Percentiles rank a stretch among this genome's conserved stretches.
These are phyloP conservation scores for Xiphophorus hellerii DNA, from an alignment of 2,113 vertebrate species.

Conservation along the genomic window DNA sequence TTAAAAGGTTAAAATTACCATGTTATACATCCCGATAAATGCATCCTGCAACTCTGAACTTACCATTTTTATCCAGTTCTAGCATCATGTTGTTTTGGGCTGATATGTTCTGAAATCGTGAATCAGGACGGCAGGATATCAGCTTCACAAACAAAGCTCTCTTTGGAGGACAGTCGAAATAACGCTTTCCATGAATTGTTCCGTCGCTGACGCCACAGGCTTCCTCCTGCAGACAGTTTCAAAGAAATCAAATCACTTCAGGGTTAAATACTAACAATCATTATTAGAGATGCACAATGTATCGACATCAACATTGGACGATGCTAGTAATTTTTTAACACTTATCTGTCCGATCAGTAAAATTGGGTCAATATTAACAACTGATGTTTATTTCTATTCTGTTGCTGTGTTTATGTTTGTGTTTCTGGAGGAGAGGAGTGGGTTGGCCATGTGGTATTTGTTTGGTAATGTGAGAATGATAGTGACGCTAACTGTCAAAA, in stretches of 20 bases:
- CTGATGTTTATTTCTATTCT: too few relatives aligned
- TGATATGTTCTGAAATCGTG: conserved; percentile 70
- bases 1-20: not conserved
- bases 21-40: not conserved
- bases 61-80: conserved; percentile 43
- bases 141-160: conserved; percentile 85
- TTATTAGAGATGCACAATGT: too few relatives aligned
- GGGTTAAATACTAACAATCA: not conserved
- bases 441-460: too few relatives aligned
- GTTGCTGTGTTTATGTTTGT: too few relatives aligned
- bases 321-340: too few relatives aligned
- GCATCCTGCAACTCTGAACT: not conserved
- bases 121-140: conserved; percentile 79
- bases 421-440: too few relatives aligned
- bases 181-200: conserved; percentile 62
- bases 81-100: not conserved
- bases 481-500: too few relatives aligned
- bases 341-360: too few relatives aligned
- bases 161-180: conserved; percentile 76
- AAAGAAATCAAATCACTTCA: not conserved
- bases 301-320: too few relatives aligned
- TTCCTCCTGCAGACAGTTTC: conserved; percentile 75
- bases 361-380: too few relatives aligned
- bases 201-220: conserved; percentile 80
- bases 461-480: not conserved